Evolutionary conservation across 2,797 vertebrate species (phyloP), one percentile per base, ranked within the genome.

Genomic region (Apodemus agrarius): DNA sequence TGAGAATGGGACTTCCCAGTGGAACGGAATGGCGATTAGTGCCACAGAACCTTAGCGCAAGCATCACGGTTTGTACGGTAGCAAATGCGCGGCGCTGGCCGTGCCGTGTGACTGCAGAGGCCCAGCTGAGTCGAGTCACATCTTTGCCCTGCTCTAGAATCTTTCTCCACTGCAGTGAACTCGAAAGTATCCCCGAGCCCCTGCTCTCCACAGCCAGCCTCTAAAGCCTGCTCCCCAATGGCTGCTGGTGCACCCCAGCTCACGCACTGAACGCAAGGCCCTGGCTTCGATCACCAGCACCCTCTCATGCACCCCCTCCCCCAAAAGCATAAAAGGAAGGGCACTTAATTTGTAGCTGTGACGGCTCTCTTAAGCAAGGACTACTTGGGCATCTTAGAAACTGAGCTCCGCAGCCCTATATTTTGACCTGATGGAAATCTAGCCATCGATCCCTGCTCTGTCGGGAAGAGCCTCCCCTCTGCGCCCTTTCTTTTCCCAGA

Each of bases 21-120:
- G 24, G 52, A 59, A 69, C 0, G n/a, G 54, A 31, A 40, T 0
- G 0, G 21, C 57, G 3, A 4, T n/a, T 29, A 7, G 10, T 34
- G 54, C n/a, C 57, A 26, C 37, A 1, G 40, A 54, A 21, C 8
- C 40, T 57, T 54, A 49, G 61, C 17, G 1, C 17, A 22, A 9
- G 13, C 34, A 1, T 13, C 2, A 22, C 22, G 67, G 19, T 61
- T 21, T 10, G 24, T 31, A 12, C 46, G 4, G 2, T 6, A 12
- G n/a, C 3, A 46, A 57, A 69, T 21, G 22, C 17, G 61, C 37
- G 63, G 13, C 29, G 3, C 14, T 74, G 1, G 31, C 3, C 1
- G 22, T 4, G 7, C 31, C 2, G 16, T 14, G 65, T 82, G 26
- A 63, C 0, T 29, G 52, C 26, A 54, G 40, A 65, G 19, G 1